phyloP scores from a whole-genome alignment of 2,888 invertebrate genomes.

The Acronicta psi region DNA sequence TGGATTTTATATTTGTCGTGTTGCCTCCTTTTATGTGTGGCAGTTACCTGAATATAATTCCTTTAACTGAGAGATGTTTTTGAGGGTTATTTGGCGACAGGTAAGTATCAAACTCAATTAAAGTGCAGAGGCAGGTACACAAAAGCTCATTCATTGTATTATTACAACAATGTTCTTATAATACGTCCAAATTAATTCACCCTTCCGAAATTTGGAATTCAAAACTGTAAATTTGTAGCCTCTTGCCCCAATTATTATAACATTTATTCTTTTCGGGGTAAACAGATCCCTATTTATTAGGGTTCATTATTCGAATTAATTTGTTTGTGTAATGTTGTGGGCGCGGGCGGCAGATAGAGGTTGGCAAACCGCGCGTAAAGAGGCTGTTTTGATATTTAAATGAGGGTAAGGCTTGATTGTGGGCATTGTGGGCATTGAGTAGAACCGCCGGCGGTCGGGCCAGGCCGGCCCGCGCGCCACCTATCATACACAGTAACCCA shows the following conservation, averaged over 20 bases:
- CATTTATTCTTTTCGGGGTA: conserved; percentile 88
- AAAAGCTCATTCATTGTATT: conserved; percentile 73
- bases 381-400: conserved; percentile 87
- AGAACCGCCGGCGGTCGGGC: conserved; percentile 59
- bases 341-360: conserved; percentile 68
- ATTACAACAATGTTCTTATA: conserved; percentile 70
- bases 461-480: conserved; percentile 21
- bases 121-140: conserved; percentile 44
- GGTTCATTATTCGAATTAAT: conserved; percentile 88
- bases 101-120: conserved; percentile 45
- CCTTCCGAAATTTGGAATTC: conserved; percentile 81
- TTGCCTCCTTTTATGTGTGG: conserved; percentile 4
- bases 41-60: conserved; percentile 13
- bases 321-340: conserved; percentile 87
- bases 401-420: conserved; percentile 85
- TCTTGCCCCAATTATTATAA: conserved; percentile 87
- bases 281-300: conserved; percentile 88
- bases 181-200: conserved; percentile 82
- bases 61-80: conserved; percentile 34
- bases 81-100: conserved; percentile 4
- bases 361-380: conserved; percentile 76
- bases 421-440: conserved; percentile 80
- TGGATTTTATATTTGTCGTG: conserved; percentile 2
- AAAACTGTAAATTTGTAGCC: conserved; percentile 83
- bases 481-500: conserved; percentile 23